These are phyloP conservation scores for Luehdorfia chinensis DNA, from an alignment of 1,140 invertebrate species.

Conservation along the genomic window DNA sequence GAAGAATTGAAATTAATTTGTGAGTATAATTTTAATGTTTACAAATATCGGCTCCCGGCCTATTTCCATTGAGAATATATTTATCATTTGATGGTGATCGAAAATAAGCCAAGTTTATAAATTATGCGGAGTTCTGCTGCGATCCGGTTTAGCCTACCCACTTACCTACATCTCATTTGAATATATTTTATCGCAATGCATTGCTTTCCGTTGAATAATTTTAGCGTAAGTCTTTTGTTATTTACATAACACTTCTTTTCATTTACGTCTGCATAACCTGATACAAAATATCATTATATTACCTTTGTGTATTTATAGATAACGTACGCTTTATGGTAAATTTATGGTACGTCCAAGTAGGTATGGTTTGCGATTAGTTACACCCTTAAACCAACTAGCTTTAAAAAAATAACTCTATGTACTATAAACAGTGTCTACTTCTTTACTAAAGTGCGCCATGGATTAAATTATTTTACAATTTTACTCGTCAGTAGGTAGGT, in stretches of 20 bases:
- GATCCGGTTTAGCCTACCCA: slow-evolving; percentile 18
- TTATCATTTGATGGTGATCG: slow-evolving; percentile 53
- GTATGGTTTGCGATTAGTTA: too few relatives aligned
- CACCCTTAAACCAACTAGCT: too few relatives aligned
- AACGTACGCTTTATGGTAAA: too few relatives aligned
- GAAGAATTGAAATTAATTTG: slow-evolving; percentile 47
- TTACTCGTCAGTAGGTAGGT: too few relatives aligned
- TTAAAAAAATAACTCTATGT: too few relatives aligned
- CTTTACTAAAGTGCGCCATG: too few relatives aligned
- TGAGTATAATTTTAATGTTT: slow-evolving; percentile 64
- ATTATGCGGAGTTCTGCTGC: slow-evolving; percentile 27
- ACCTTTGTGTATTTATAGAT: too few relatives aligned
- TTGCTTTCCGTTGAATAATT: slow-evolving; percentile 18
- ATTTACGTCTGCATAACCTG: neutral
- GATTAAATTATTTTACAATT: too few relatives aligned
- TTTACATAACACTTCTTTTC: slow-evolving; percentile 3
- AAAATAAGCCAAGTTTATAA: slow-evolving; percentile 44
- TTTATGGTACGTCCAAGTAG: too few relatives aligned
- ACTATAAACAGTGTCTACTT: too few relatives aligned
- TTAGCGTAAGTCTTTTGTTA: slow-evolving; percentile 14
- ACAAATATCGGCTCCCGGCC: slow-evolving; percentile 48
- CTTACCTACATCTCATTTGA: slow-evolving; percentile 43
- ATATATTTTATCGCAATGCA: slow-evolving; percentile 30
- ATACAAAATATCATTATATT: too few relatives aligned
- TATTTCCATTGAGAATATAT: slow-evolving; percentile 46